Evolutionary conservation across 2,113 vertebrate species (phyloP).

Genomic region (Eptesicus fuscus): DNA sequence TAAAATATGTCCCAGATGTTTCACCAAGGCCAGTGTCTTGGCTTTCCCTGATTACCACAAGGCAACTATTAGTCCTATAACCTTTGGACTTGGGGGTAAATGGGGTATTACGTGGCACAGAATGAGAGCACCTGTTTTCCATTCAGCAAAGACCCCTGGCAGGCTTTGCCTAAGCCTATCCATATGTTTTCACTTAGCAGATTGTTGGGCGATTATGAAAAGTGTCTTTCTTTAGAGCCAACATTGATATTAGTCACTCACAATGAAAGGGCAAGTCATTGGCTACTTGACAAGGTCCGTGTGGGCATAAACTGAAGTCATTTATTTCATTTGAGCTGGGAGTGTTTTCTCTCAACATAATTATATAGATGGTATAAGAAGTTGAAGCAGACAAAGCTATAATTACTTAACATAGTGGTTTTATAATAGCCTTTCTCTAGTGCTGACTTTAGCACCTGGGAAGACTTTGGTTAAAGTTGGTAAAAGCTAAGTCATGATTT

Average conservation of each 20-base stretch:
- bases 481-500: neutral
- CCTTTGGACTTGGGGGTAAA: constrained; percentile 95
- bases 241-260: constrained; percentile 87
- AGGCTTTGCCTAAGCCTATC: constrained; percentile 85
- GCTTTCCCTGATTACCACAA: constrained; percentile 87
- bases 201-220: constrained; percentile 92
- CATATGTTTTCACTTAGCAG: constrained; percentile 94
- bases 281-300: constrained; percentile 83
- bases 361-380: neutral
- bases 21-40: constrained; percentile 83
- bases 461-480: constrained; percentile 38
- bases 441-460: neutral
- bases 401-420: constrained; percentile 56
- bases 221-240: constrained; percentile 92
- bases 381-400: constrained; percentile 33
- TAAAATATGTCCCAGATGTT: constrained; percentile 96
- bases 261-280: constrained; percentile 84
- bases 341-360: neutral
- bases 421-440: constrained; percentile 43
- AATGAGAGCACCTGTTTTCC: constrained; percentile 95
- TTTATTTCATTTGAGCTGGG: constrained; percentile 34
- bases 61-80: constrained; percentile 97
- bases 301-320: constrained; percentile 32
- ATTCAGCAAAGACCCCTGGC: constrained; percentile 91
- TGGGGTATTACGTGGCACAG: constrained; percentile 92